Percentiles rank a stretch among this genome's conserved stretches.
These are phyloP conservation scores for Urocitellus parryii DNA, from an alignment of 2,113 vertebrate genomes.

Conservation along the genomic window DNA sequence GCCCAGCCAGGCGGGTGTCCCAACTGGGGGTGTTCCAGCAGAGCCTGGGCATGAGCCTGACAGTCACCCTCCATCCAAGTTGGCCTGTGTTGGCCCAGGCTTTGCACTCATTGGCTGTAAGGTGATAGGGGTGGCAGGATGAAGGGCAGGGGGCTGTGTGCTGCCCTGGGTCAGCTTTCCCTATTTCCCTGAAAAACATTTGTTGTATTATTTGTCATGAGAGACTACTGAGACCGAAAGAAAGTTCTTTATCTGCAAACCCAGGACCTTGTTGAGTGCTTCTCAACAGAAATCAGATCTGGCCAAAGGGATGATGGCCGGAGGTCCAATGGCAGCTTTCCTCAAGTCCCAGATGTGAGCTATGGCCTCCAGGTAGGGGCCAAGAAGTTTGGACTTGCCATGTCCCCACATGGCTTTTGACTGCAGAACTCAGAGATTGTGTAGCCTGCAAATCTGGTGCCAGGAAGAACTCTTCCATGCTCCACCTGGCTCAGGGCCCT, in stretches of 20 bases:
- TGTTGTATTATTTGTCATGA: neutral
- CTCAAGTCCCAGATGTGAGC: constrained; percentile 24
- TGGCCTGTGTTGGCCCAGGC: neutral
- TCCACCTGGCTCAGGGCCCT: constrained; percentile 13
- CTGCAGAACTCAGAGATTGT: constrained; percentile 16
- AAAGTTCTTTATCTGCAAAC: constrained; percentile 56
- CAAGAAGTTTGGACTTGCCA: neutral
- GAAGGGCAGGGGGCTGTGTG: no score
- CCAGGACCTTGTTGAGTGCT: neutral
- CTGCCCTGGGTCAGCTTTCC: neutral
- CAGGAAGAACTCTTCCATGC: constrained; percentile 42
- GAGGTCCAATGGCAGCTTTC: neutral
- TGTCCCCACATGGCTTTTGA: constrained; percentile 73
- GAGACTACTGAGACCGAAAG: neutral
- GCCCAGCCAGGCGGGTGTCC: neutral
- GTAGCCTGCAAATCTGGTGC: neutral
- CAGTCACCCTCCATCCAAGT: neutral
- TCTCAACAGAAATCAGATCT: constrained; percentile 42
- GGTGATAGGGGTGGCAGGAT: neutral
- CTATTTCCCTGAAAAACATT: neutral
- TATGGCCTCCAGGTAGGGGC: constrained; percentile 43
- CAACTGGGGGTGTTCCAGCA: neutral
- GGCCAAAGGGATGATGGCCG: neutral
- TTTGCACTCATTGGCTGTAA: neutral
- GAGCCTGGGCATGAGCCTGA: neutral